A percentile compares a stretch with the other conserved stretches of the same genome.
These are phyloP conservation scores for Oryzias sinensis DNA, from an alignment of 2,797 vertebrate species.

Conservation along the genomic window DNA sequence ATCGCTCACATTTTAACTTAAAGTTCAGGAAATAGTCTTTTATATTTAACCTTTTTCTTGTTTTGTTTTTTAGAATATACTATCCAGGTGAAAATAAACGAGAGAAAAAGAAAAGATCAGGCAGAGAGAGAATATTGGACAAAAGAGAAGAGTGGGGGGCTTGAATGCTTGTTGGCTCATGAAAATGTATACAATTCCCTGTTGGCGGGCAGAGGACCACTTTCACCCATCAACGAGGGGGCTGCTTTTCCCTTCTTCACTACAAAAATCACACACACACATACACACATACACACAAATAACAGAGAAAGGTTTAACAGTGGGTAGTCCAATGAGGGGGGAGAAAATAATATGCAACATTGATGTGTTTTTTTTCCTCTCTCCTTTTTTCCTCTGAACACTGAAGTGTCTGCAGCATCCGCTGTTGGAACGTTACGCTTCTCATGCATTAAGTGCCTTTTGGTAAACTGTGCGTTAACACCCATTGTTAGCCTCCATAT, in stretches of 20 bases:
- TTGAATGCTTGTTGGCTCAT: conserved; percentile 97
- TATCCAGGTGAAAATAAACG: conserved; percentile 46
- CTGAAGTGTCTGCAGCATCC: conserved; percentile 30
- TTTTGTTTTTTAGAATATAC: conserved; percentile 29
- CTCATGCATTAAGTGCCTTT: conserved; percentile 46
- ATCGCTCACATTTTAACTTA: conserved; percentile 29
- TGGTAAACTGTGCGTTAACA: conserved; percentile 35
- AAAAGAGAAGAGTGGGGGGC: conserved; percentile 72
- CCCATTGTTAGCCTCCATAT: conserved; percentile 8
- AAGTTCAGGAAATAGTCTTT: conserved; percentile 18
- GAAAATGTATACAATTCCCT: conserved; percentile 98
- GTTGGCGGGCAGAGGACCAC: conserved; percentile 98
- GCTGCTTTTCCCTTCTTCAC: conserved; percentile 99
- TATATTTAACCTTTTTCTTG: conserved; percentile 31
- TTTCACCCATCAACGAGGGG: conserved; percentile 98
- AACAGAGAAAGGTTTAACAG: conserved; percentile 99
- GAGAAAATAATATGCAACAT: conserved; percentile 61
- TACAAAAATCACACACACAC: conserved; percentile 99
- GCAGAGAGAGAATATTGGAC: conserved; percentile 65
- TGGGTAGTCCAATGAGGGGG: conserved; percentile 74
- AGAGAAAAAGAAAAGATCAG: conserved; percentile 52
- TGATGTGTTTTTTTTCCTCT: conserved; percentile 57
- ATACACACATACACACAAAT: conserved; percentile 88
- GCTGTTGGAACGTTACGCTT: conserved; percentile 37
- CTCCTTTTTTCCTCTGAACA: conserved; percentile 25